Evolutionary conservation across 2,888 invertebrate genomes (phyloP).

Genomic region (Drosophila multiciliata): DNA sequence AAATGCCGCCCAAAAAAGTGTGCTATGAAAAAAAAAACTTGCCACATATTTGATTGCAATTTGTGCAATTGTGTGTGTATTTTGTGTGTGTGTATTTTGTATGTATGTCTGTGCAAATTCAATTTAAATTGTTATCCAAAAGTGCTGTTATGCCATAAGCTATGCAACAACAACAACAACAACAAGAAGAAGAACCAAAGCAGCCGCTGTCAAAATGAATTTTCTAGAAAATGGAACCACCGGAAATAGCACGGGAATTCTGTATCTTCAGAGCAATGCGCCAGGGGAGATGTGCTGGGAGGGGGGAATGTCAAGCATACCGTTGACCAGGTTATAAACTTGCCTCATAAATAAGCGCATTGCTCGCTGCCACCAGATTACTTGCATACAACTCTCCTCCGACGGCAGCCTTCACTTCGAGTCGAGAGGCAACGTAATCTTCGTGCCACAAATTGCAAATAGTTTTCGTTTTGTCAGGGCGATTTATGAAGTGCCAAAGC

Average conservation of each 20-base stretch:
- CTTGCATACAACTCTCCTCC: neutral
- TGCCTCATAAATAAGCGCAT: slow-evolving; percentile 48
- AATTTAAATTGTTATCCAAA: slow-evolving; percentile 72
- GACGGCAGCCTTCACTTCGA: neutral
- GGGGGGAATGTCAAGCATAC: neutral
- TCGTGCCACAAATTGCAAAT: slow-evolving; percentile 43
- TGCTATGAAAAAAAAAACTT: slow-evolving; percentile 40
- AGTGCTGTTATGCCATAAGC: slow-evolving; percentile 53
- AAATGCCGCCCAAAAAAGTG: slow-evolving; percentile 67
- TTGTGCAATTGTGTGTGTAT: neutral
- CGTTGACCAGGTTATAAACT: slow-evolving; percentile 46
- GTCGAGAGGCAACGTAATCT: slow-evolving; percentile 17
- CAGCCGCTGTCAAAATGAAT: slow-evolving; percentile 47
- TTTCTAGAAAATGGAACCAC: slow-evolving; percentile 16
- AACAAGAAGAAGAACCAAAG: slow-evolving; percentile 2
- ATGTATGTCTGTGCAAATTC: slow-evolving; percentile 44
- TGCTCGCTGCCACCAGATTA: slow-evolving; percentile 37
- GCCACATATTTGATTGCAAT: slow-evolving; percentile 40
- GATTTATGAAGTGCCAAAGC: slow-evolving; percentile 40
- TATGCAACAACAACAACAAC: slow-evolving; percentile 13
- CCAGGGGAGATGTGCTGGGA: too few species aligned
- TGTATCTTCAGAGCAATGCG: neutral
- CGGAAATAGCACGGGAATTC: slow-evolving; percentile 26
- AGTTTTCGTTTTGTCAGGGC: slow-evolving; percentile 54
- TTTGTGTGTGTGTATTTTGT: slow-evolving; percentile 5